Evolutionary conservation across 2,113 vertebrate species (phyloP).

Genomic region (Catharus bicknelli): DNA sequence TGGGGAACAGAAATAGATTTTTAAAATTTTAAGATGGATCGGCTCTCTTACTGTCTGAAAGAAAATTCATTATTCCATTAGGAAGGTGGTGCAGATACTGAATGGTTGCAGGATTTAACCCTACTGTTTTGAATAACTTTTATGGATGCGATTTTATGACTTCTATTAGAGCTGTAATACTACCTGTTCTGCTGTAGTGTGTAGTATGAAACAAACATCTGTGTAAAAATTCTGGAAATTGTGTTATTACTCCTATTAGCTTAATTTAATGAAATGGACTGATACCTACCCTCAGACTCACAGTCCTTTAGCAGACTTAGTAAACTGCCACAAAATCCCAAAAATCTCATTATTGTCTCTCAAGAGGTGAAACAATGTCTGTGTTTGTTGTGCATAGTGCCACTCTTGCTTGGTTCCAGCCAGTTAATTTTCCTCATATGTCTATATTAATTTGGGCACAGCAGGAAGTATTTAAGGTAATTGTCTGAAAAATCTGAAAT

Average conservation of each 20-base stretch:
- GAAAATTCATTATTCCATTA: not conserved
- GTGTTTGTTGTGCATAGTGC: not conserved
- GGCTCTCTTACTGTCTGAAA: not conserved
- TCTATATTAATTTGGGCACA: not conserved
- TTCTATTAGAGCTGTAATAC: not conserved
- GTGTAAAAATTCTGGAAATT: not conserved
- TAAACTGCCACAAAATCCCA: not conserved
- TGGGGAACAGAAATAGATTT: constrained; percentile 10
- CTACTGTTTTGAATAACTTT: not conserved
- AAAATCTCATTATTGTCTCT: not conserved
- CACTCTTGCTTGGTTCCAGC: not conserved
- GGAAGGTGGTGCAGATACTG: not conserved
- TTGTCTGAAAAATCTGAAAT: constrained; percentile 6
- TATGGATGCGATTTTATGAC: not conserved
- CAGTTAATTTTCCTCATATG: not conserved
- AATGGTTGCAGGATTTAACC: not conserved
- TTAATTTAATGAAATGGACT: not conserved
- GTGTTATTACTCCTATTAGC: not conserved
- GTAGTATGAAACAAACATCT: not conserved
- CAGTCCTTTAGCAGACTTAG: not conserved
- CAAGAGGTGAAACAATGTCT: not conserved
- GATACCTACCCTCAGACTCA: not conserved
- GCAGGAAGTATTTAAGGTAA: not conserved
- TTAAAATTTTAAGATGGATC: not conserved
- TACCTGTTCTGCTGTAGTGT: not conserved